Percentiles rank a stretch among this genome's conserved stretches.
Evolutionary conservation across 1,140 invertebrate genomes (phyloP).

Genomic region (Hylaeus volcanicus): DNA sequence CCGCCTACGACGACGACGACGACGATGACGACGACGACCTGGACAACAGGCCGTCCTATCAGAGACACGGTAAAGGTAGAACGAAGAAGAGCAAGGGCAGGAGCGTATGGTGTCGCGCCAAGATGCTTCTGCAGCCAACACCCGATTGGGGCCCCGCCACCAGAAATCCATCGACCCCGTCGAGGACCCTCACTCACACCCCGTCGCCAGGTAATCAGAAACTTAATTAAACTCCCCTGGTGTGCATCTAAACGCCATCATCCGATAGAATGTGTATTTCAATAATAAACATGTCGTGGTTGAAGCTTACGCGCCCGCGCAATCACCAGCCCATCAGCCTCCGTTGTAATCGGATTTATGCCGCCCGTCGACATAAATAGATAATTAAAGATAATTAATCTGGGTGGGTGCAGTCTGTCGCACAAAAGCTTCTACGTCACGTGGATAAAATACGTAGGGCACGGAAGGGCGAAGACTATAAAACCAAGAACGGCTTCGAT

Average conservation of each 20-base stretch:
- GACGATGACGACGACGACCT: conserved; percentile 67
- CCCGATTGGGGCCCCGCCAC: conserved; percentile 84
- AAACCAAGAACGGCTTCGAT: no score
- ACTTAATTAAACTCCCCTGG: background rate
- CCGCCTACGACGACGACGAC: conserved; percentile 67
- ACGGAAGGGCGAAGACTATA: no score
- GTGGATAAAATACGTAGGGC: no score
- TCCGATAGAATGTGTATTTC: background rate
- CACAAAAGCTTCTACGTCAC: no score
- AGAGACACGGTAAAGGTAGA: conserved; percentile 44
- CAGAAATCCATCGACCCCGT: conserved; percentile 72
- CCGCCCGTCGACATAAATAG: background rate
- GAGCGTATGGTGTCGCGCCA: conserved; percentile 73
- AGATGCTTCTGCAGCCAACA: conserved; percentile 83
- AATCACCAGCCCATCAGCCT: conserved; percentile 1
- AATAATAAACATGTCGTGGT: background rate
- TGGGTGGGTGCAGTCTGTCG: background rate
- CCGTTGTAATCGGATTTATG: conserved; percentile 21
- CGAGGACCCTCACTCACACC: conserved; percentile 71
- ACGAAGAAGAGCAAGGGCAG: conserved; percentile 56
- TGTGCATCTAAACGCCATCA: background rate
- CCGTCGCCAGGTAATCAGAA: conserved; percentile 71
- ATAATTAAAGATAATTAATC: conserved; percentile 18
- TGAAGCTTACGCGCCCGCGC: no score
- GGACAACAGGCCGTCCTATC: conserved; percentile 56